Evolutionary conservation across 1,140 invertebrate species (phyloP), one percentile per base, ranked within the genome.

Genomic region (Aricia agestis): DNA sequence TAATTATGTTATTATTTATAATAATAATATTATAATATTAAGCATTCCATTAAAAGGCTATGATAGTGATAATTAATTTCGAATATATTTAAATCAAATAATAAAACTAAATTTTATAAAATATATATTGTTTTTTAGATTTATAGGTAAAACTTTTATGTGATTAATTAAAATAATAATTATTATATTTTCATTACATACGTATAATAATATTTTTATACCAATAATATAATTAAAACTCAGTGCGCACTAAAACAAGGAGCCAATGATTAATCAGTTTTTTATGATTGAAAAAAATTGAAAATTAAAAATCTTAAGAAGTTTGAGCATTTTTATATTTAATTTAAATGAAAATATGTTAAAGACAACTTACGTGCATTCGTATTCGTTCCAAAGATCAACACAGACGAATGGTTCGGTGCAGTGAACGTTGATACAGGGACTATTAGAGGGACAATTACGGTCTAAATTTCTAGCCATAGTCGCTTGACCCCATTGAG

Each of bases 301-400:
- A 18, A 25, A 17, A 25, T 13, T 17, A 45, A 67, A 42, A 36
- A 36, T 36, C 36, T 11, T 67, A 13, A 10, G 10, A 45, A 66
- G 9, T 65, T 15, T 15, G 4, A 25, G 25, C 10, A 6, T 15
- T 19, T 10, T 13, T 67, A 67, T 67, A 7, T 67, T 17, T 15
- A 2, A 58, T 57, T 15, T 10, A 36, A 41, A 11, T 17, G 11
- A 42, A 61, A n/a, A n/a, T n/a, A 19, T 61, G 31, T 59, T 52
- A 52, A 52, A 13, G 9, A 61, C 83, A 82, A 95, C 97, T 96
- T 93, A 99, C 98, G 97, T 98, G 97, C 98, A 99, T 82, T 99
- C 98, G 81, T 98, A 97, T 91, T 97, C 96, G 90, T 97, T 98
- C 98, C 98, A 99, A 0, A 99, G 94, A 91, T 99, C 98, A 41